Percentiles rank a stretch among this genome's conserved stretches.
Conservation (phyloP, 2,113 vertebrate genomes). For the Nothoprocta pentlandii region DNA sequence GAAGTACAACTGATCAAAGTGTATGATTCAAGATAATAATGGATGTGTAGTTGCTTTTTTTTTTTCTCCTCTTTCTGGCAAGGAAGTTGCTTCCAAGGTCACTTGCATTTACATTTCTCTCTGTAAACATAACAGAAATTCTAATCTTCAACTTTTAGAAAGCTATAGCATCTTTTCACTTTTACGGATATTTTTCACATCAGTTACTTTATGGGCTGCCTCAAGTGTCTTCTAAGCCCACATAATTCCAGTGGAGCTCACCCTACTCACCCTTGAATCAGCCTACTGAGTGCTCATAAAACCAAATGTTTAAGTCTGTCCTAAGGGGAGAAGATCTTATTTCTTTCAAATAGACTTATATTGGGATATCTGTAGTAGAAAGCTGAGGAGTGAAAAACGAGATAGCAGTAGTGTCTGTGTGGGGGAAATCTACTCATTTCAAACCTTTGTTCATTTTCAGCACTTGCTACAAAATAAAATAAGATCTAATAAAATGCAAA, state of each 20-base stretch:
- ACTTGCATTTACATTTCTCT: neutral
- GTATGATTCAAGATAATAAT: neutral
- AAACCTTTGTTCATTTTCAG: neutral
- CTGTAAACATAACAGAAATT: neutral
- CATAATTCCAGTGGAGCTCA: neutral
- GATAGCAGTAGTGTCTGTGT: neutral
- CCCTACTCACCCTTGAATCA: neutral
- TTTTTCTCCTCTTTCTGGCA: neutral
- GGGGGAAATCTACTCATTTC: neutral
- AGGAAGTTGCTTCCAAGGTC: neutral
- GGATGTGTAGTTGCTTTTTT: neutral
- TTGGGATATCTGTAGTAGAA: neutral
- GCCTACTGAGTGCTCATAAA: neutral
- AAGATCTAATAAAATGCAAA: neutral
- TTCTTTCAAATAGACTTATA: neutral
- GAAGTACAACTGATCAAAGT: neutral
- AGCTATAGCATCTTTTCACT: neutral
- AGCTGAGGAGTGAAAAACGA: neutral
- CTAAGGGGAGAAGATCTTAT: neutral
- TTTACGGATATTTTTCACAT: neutral
- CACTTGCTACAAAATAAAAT: neutral
- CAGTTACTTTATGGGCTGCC: neutral
- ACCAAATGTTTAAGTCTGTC: neutral
- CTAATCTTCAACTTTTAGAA: neutral
- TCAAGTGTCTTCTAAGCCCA: neutral